Conservation (phyloP, 1,140 invertebrate species). For the Sinonovacula constricta region DNA sequence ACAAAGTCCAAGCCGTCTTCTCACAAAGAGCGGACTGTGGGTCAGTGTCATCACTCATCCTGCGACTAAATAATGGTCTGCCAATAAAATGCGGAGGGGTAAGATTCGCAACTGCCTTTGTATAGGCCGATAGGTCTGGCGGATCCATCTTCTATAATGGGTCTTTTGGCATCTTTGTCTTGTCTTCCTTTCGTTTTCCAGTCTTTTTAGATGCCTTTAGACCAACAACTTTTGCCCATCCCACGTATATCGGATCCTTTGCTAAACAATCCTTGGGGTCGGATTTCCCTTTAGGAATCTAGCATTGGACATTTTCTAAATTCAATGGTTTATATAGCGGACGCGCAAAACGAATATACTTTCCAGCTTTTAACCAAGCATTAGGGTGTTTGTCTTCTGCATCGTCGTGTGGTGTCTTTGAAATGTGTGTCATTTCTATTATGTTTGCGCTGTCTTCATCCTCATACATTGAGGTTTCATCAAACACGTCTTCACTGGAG, state of each 20-base stretch:
- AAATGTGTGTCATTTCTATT: no score
- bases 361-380: neutral
- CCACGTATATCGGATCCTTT: conserved; percentile 36
- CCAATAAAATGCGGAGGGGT: neutral
- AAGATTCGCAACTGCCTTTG: conserved; percentile 2
- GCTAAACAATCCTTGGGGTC: conserved; percentile 45
- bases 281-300: conserved; percentile 37
- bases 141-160: neutral
- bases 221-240: conserved; percentile 45
- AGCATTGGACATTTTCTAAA: conserved; percentile 24
- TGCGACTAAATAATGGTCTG: no score
- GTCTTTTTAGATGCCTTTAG: conserved; percentile 8
- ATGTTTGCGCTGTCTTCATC: no score
- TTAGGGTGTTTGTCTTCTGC: neutral
- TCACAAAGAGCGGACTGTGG: no score
- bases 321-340: conserved; percentile 44
- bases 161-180: neutral
- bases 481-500: no score
- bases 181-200: conserved; percentile 15
- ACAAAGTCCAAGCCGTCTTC: no score
- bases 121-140: conserved; percentile 14
- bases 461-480: no score
- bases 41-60: no score
- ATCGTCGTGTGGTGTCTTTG: no score
- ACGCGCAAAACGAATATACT: neutral